Percentiles rank a stretch among this genome's conserved stretches.
Conservation (phyloP, 92 coral and sea anemone genomes). For the Desmophyllum pertusum region DNA sequence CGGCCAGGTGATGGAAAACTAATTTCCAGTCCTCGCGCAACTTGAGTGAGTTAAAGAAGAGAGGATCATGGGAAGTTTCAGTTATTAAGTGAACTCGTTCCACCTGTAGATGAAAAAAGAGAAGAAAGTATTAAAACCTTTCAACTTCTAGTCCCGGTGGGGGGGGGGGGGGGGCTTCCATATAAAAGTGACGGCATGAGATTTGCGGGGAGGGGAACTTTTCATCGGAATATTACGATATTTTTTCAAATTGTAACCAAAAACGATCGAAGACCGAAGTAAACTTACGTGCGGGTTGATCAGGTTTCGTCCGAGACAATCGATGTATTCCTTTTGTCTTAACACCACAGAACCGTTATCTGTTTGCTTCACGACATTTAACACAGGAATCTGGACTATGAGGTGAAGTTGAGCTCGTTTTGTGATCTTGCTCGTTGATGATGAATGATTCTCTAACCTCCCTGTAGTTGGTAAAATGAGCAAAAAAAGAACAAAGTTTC, state of each 20-base stretch:
- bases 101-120: neutral
- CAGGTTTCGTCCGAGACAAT: slow-evolving; percentile 59
- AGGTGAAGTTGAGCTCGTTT: slow-evolving; percentile 51
- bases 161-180: too few relatives aligned
- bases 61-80: slow-evolving; percentile 11
- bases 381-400: slow-evolving; percentile 73
- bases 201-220: too few relatives aligned
- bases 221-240: too few relatives aligned
- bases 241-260: neutral
- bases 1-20: slow-evolving; percentile 38
- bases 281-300: slow-evolving; percentile 65
- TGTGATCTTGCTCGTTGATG: neutral
- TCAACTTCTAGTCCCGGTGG: too few relatives aligned
- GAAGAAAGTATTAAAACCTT: neutral
- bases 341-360: neutral
- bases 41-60: slow-evolving; percentile 42
- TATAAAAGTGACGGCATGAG: too few relatives aligned
- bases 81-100: slow-evolving; percentile 43
- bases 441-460: neutral
- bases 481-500: too few relatives aligned
- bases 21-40: slow-evolving; percentile 43
- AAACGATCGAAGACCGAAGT: neutral
- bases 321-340: slow-evolving; percentile 68
- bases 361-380: slow-evolving; percentile 12
- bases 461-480: too few relatives aligned